Evolutionary conservation across 2,888 invertebrate genomes (phyloP), one percentile per base, ranked within the genome.

Genomic region (Automeris io): DNA sequence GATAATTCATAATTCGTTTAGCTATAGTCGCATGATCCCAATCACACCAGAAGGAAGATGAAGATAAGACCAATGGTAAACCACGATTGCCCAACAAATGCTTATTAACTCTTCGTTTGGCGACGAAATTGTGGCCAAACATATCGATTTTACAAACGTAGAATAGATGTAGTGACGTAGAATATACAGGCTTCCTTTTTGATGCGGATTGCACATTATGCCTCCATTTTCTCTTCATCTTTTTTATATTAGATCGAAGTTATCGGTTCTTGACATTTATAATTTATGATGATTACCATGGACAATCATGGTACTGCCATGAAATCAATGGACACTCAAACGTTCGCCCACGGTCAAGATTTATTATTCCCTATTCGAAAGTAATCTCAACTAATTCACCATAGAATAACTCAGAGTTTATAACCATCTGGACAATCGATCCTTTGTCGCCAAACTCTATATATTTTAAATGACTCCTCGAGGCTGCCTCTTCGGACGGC

Each of bases 341-440:
- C 63, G 54, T 51, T 57, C 51, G 51, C 51, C 57, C 61, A 70
- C 52, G 58, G 46, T 47, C 43, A 67, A 80, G 85, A 86, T 86
- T 86, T 85, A 85, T 85, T 83, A 80, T 70, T 50, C 59, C 53
- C 80, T 71, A 82, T 83, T 82, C 70, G 74, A 74, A 62, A 52
- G 70, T 82, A 82, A 82, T 82, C 77, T 75, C 64, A 69, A 75
- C 81, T 83, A 85, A 85, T 83, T 81, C 79, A 81, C 71, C 70
- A 79, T 75, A 76, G 78, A 82, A 80, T 23, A 81, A 80, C 71
- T 70, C 67, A 57, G 67, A 65, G 62, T 71, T 77, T 76, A 80
- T 72, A 67, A 63, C 70, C 70, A 66, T 50, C 66, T 72, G 73
- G 74, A 81, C 82, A 80, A 80, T 79, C 64, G 71, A 41, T 43